Conservation (phyloP, 2,888 invertebrate species). For the Ophion slaviceki region DNA sequence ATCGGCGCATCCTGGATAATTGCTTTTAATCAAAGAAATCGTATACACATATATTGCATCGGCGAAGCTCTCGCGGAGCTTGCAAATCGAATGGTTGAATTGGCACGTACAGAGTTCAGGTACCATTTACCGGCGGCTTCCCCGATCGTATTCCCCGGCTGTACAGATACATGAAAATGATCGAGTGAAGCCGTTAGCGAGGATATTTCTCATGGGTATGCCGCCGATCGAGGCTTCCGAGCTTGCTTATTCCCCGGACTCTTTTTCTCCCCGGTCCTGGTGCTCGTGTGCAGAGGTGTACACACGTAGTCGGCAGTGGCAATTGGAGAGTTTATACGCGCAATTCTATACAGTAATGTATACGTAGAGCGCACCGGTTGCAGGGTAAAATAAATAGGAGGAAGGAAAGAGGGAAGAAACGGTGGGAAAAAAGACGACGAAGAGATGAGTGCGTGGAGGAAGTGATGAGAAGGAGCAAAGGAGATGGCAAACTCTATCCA, state of each 20-base stretch:
- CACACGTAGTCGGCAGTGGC: constrained; percentile 31
- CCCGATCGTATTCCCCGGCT: constrained; percentile 42
- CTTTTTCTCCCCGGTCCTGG: constrained; percentile 3
- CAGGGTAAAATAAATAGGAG: constrained; percentile 50
- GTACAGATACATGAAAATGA: constrained; percentile 51
- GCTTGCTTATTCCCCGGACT: constrained; percentile 37
- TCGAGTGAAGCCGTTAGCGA: constrained; percentile 64
- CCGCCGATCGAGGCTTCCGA: constrained; percentile 37
- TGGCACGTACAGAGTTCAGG: constrained; percentile 66
- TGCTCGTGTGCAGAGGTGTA: background rate
- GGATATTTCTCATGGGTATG: constrained; percentile 62
- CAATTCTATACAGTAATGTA: constrained; percentile 17
- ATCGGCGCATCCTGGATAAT: constrained; percentile 55
- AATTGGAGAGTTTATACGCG: constrained; percentile 57
- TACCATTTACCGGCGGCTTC: constrained; percentile 60
- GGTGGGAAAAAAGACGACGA: constrained; percentile 8
- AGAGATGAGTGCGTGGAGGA: constrained; percentile 44
- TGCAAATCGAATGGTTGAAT: constrained; percentile 59
- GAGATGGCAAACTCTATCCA: constrained; percentile 31
- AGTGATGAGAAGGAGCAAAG: constrained; percentile 52
- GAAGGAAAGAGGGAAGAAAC: constrained; percentile 1
- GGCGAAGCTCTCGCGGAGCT: background rate
- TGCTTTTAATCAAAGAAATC: constrained; percentile 63
- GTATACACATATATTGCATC: constrained; percentile 18
- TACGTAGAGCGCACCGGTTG: constrained; percentile 37